Evolutionary conservation across 2,797 vertebrate genomes (phyloP), one percentile per base, ranked within the genome.

Genomic region (Ataeniobius toweri): DNA sequence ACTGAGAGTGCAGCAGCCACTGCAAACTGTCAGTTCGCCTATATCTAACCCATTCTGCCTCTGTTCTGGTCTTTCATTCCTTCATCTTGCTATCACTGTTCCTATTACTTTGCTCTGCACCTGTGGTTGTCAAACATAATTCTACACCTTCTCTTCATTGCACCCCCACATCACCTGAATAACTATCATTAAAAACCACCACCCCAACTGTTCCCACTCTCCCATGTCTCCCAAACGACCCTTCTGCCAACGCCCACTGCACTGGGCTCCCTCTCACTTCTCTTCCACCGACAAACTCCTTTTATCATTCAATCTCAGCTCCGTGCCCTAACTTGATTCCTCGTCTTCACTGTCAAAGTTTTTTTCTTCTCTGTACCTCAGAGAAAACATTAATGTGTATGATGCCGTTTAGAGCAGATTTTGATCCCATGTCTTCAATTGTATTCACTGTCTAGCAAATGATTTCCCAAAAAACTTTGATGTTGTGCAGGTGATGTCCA

Each of bases 61-160:
- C 61, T 24, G 6, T 50, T n/a, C 68, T 31, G 58, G 73, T 46
- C 13, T 71, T 77, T 81, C 74, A 65, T 51, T 80, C 69, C 58
- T 76, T 63, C 26, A 53, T 63, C 73, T 70, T 12, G 59, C 80
- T 75, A 26, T 85, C 77, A 50, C 73, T 36, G 73, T 78, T 77
- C 73, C 41, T 58, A 77, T 71, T 50, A 31, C 48, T 81, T 76
- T 65, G 18, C 71, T 83, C 50, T 86, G 80, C 85, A 87, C 86
- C 85, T 80, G 83, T 41, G 80, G 73, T 50, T 86, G 85, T 91
- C 84, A 89, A 74, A 86, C 55, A 83, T 83, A 88, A 88, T 88
- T 80, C 79, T 79, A 78, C 75, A 84, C 75, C 71, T 80, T 55
- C 50, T 71, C 51, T 85, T 80, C 71, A 31, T 85, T 56, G 67